A percentile compares a stretch with the other conserved stretches of the same genome.
Conservation (phyloP, 2,113 vertebrate species). For the Centropristis striata region DNA sequence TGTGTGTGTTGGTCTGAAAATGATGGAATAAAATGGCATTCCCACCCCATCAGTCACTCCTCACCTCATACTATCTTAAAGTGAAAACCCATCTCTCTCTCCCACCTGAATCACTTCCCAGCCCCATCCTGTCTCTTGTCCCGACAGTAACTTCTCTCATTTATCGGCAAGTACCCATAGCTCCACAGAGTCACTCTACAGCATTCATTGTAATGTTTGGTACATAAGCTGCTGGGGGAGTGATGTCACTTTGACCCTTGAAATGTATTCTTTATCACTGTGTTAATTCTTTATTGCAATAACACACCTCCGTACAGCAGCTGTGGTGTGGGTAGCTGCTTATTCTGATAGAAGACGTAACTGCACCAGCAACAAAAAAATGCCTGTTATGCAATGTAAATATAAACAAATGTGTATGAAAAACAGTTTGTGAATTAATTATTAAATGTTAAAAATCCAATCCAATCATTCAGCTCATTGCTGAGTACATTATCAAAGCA, state of each 20-base stretch:
- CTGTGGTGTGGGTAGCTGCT: slow-evolving; percentile 35
- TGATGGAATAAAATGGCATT: slow-evolving; percentile 13
- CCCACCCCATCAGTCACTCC: slow-evolving; percentile 39
- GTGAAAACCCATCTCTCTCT: slow-evolving; percentile 21
- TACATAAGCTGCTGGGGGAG: slow-evolving; percentile 23
- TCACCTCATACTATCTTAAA: slow-evolving; percentile 39
- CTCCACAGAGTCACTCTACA: background rate
- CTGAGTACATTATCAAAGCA: too few relatives aligned
- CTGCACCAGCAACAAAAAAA: background rate
- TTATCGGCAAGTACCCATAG: background rate
- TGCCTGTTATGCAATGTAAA: slow-evolving; percentile 10
- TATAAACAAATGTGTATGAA: background rate
- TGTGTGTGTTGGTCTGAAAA: background rate
- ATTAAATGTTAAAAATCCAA: background rate
- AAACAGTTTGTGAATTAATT: background rate
- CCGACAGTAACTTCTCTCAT: slow-evolving; percentile 7
- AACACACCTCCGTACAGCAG: slow-evolving; percentile 28
- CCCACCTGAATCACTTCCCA: slow-evolving; percentile 18
- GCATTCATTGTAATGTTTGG: slow-evolving; percentile 13
- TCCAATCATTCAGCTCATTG: background rate
- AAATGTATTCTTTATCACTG: slow-evolving; percentile 32
- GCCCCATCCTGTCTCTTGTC: background rate
- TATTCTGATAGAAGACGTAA: slow-evolving; percentile 13
- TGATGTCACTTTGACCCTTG: slow-evolving; percentile 20
- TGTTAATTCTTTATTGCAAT: slow-evolving; percentile 8